Conservation (phyloP, 2,113 vertebrate genomes). For the Ceyx cyanopectus region DNA sequence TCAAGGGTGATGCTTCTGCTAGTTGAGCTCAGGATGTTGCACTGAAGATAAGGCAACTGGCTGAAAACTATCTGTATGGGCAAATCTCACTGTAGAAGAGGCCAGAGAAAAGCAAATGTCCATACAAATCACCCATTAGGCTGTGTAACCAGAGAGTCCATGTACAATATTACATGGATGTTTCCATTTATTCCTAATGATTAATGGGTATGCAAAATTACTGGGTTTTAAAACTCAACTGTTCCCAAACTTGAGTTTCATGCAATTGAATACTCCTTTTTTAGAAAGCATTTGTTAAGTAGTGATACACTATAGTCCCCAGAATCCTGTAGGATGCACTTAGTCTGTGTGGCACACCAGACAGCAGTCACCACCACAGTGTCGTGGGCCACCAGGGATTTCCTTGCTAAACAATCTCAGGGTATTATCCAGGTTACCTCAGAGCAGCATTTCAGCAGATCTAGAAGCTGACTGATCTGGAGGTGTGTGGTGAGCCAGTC, state of each 20-base stretch:
- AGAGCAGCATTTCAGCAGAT: neutral
- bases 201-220: neutral
- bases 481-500: neutral
- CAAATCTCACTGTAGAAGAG: neutral
- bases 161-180: neutral
- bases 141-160: neutral
- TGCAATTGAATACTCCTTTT: neutral
- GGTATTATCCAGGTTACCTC: neutral
- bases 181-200: neutral
- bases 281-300: neutral
- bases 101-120: neutral
- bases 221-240: neutral
- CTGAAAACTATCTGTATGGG: neutral
- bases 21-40: neutral
- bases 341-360: neutral
- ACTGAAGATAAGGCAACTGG: neutral
- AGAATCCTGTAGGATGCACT: neutral
- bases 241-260: neutral
- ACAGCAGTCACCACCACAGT: neutral
- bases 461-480: neutral
- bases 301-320: neutral
- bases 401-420: neutral
- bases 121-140: neutral
- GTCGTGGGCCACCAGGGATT: neutral
- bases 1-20: neutral